Conservation (phyloP, 2,797 vertebrate genomes). For the Serranus cabrilla region DNA sequence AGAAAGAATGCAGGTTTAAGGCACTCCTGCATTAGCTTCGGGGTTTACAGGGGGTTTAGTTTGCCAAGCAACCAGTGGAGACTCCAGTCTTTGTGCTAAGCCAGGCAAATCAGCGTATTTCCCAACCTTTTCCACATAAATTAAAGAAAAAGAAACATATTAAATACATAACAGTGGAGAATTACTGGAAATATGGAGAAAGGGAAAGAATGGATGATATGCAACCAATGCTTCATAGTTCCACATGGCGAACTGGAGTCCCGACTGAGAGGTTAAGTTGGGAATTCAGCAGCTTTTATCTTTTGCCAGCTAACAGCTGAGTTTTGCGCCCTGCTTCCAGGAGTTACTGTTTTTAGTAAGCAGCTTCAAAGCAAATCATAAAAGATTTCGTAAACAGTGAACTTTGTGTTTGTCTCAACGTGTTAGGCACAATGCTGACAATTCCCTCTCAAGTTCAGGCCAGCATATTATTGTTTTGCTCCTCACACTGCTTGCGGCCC, state of each 20-base stretch:
- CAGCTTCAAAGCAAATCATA: conserved; percentile 32
- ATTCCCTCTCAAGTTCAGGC: not conserved
- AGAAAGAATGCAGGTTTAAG: no score
- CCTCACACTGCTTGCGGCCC: conserved; percentile 31
- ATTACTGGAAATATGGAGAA: not conserved
- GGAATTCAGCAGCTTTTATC: conserved; percentile 34
- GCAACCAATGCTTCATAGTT: not conserved
- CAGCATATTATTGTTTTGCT: conserved; percentile 22
- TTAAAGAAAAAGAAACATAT: not conserved
- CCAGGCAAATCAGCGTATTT: not conserved
- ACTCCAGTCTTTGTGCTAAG: not conserved
- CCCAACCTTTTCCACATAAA: not conserved
- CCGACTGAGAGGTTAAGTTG: conserved; percentile 13
- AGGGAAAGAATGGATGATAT: not conserved
- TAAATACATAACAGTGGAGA: not conserved
- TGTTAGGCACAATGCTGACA: conserved; percentile 7
- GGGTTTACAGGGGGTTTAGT: not conserved
- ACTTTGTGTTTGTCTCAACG: conserved; percentile 20
- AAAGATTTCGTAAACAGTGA: conserved; percentile 25
- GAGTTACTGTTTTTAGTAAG: conserved; percentile 14
- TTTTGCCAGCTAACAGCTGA: conserved; percentile 16
- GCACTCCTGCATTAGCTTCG: no score
- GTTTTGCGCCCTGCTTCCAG: not conserved
- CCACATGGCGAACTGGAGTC: not conserved
- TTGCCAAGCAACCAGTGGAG: not conserved